phyloP scores from a whole-genome alignment of 2,797 vertebrate genomes.

The Hemibagrus guttatus region DNA sequence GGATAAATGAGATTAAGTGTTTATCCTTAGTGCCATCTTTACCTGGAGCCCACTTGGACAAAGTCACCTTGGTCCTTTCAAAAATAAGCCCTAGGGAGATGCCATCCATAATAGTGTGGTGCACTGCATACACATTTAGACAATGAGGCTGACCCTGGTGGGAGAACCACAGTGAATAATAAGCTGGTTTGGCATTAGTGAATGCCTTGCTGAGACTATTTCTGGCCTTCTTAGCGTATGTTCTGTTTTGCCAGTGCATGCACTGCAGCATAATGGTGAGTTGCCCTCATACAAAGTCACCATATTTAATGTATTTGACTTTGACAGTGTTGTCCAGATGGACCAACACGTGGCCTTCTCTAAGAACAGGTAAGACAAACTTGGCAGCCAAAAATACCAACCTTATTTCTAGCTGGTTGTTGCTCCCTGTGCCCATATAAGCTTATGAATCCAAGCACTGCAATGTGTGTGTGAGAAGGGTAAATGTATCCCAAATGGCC shows the following conservation, averaged over 20 bases:
- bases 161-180: constrained; percentile 8
- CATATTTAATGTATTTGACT: background rate
- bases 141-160: background rate
- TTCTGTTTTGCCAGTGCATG: background rate
- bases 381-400: background rate
- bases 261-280: background rate
- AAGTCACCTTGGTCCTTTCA: constrained; percentile 20
- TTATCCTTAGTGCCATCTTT: background rate
- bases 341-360: background rate
- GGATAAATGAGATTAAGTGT: background rate
- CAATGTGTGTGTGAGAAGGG: background rate
- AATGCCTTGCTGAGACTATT: background rate
- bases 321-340: background rate
- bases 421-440: background rate
- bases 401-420: background rate
- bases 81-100: constrained; percentile 5
- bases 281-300: background rate
- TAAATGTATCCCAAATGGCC: background rate
- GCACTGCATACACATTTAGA: constrained; percentile 11
- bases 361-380: background rate
- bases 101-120: constrained; percentile 6
- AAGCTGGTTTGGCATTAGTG: background rate
- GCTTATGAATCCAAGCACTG: background rate
- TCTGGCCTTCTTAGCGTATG: background rate
- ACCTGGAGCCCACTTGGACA: background rate